Evolutionary conservation across 2,888 invertebrate genomes (phyloP).

Genomic region (Lasioglossum calceatum): DNA sequence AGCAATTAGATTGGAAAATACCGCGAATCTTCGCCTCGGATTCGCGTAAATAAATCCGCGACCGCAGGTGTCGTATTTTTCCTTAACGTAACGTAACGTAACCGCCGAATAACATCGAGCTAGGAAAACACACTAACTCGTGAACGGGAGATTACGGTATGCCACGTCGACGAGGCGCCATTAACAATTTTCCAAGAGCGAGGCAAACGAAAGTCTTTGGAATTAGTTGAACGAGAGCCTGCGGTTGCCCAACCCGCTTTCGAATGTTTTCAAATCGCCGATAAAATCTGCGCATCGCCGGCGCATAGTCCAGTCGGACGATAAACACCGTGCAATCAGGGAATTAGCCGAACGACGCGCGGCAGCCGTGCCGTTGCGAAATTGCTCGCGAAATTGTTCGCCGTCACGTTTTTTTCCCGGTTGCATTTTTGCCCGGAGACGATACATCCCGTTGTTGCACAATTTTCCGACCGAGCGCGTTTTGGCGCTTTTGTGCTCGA

Average conservation of each 20-base stretch:
- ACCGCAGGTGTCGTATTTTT: slow-evolving; percentile 3
- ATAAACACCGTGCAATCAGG: slow-evolving; percentile 17
- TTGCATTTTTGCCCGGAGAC: slow-evolving; percentile 31
- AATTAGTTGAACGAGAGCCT: slow-evolving; percentile 1
- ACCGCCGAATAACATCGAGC: neutral
- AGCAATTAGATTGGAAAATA: neutral
- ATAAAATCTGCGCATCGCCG: slow-evolving; percentile 19
- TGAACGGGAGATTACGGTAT: neutral
- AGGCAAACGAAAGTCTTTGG: neutral
- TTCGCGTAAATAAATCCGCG: slow-evolving; percentile 3
- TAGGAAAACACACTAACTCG: neutral
- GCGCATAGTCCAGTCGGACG: slow-evolving; percentile 1
- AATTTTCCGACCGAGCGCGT: slow-evolving; percentile 25
- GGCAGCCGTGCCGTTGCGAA: neutral
- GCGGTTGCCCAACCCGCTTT: slow-evolving; percentile 14
- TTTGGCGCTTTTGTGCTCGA: neutral
- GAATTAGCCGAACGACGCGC: slow-evolving; percentile 22
- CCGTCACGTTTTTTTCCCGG: slow-evolving; percentile 21
- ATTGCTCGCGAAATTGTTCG: slow-evolving; percentile 25
- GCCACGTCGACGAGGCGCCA: neutral
- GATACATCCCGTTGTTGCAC: slow-evolving; percentile 41
- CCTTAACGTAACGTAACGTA: neutral
- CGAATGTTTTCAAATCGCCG: slow-evolving; percentile 23
- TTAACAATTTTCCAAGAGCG: slow-evolving; percentile 1
- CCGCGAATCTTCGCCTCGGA: neutral